These are phyloP conservation scores for Verasper variegatus DNA, from an alignment of 2,113 vertebrate genomes.

Conservation along the genomic window DNA sequence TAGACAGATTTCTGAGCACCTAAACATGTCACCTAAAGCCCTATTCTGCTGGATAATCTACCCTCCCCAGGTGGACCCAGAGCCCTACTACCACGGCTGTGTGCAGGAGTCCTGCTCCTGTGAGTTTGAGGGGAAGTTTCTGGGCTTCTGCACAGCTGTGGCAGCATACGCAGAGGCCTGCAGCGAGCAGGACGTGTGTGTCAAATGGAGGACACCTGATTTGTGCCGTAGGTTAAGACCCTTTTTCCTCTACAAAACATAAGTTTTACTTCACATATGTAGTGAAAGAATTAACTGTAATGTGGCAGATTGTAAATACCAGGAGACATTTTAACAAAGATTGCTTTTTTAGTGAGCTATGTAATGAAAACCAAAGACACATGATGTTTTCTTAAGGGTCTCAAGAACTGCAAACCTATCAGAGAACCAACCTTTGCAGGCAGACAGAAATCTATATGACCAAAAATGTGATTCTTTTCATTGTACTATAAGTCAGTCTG, in stretches of 20 bases:
- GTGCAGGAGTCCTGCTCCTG: slow-evolving; percentile 87
- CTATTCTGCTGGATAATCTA: slow-evolving; percentile 3
- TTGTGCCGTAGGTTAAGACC: slow-evolving; percentile 80
- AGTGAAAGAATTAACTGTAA: too few species aligned
- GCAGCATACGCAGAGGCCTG: slow-evolving; percentile 88
- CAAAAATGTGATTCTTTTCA: too few species aligned
- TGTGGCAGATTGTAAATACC: too few species aligned
- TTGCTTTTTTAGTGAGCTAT: too few species aligned
- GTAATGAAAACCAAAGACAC: too few species aligned
- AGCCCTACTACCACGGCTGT: slow-evolving; percentile 83
- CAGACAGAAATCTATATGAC: too few species aligned
- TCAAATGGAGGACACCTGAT: slow-evolving; percentile 87
- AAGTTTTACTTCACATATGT: background rate
- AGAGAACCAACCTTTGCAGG: too few species aligned
- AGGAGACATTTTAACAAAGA: too few species aligned
- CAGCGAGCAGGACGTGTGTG: slow-evolving; percentile 78
- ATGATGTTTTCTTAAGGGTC: too few species aligned
- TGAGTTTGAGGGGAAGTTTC: slow-evolving; percentile 87
- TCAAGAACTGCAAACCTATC: too few species aligned
- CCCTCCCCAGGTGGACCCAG: slow-evolving; percentile 83
- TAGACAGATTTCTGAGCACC: too few species aligned
- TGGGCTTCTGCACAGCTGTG: slow-evolving; percentile 88
- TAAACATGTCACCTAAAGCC: background rate
- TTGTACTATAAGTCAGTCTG: too few species aligned
- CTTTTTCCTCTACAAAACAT: background rate